Percentiles rank a stretch among this genome's conserved stretches.
Conservation (phyloP, 2,888 invertebrate genomes). For the Sinotaia quadrata region DNA sequence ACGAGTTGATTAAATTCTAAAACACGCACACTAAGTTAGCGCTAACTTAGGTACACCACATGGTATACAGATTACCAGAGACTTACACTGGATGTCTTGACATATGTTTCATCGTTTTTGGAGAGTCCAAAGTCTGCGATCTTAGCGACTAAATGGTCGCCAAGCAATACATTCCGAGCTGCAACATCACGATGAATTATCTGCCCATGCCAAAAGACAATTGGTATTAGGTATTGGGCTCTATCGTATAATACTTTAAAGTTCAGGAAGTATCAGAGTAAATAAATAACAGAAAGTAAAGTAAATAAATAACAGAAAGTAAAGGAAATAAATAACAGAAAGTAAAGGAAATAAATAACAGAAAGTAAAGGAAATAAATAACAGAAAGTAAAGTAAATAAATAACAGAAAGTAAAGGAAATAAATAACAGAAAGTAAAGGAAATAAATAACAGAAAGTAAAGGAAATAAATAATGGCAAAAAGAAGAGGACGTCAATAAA, state of each 20-base stretch:
- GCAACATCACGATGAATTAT: constrained; percentile 66
- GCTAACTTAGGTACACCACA: too few species aligned
- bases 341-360: not conserved
- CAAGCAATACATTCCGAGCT: constrained; percentile 61
- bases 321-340: not conserved
- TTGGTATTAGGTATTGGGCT: not conserved
- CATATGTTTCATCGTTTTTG: constrained; percentile 66
- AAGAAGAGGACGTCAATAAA: not conserved
- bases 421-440: too few species aligned
- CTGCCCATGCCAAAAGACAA: constrained; percentile 34
- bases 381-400: constrained; percentile 8
- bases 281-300: too few species aligned
- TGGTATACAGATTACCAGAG: too few species aligned
- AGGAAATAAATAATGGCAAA: not conserved
- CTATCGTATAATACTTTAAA: too few species aligned
- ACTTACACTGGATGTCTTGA: constrained; percentile 66
- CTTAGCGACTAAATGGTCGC: constrained; percentile 60
- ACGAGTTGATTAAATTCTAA: too few species aligned
- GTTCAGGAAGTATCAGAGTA: too few species aligned
- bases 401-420: constrained; percentile 10
- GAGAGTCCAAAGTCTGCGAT: constrained; percentile 66
- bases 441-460: constrained; percentile 15
- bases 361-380: not conserved
- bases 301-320: not conserved
- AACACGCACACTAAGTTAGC: too few species aligned